Evolutionary conservation across 2,113 vertebrate species (phyloP).

Genomic region (Mobula birostris): DNA sequence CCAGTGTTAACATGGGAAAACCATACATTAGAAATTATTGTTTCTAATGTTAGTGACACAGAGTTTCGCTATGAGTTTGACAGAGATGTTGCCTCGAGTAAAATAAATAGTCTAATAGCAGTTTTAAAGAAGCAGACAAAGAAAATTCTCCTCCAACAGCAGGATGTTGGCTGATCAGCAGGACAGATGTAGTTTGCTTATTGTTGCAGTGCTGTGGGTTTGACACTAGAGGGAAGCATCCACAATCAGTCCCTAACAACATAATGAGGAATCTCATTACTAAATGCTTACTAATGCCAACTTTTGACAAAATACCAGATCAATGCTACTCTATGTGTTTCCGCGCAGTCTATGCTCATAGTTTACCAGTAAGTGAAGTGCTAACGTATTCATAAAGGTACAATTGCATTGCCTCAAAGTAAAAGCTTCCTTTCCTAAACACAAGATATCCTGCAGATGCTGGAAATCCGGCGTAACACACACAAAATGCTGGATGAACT

Average conservation of each 20-base stretch:
- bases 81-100: neutral
- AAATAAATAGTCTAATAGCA: neutral
- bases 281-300: neutral
- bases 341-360: too few relatives aligned
- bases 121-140: neutral
- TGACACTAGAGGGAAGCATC: constrained; percentile 26
- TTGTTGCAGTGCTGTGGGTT: neutral
- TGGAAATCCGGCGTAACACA: too few relatives aligned
- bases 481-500: too few relatives aligned
- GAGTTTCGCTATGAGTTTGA: neutral
- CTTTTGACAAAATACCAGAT: neutral
- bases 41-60: neutral
- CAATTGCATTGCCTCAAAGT: neutral
- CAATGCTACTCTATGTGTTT: neutral
- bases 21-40: neutral
- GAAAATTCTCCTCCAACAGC: neutral
- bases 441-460: too few relatives aligned
- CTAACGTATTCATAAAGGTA: neutral
- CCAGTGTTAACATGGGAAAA: neutral
- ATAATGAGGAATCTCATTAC: neutral
- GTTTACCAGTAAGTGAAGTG: neutral
- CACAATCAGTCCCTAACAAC: neutral
- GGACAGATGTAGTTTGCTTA: neutral
- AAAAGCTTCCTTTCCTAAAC: neutral
- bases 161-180: neutral